phyloP scores from a whole-genome alignment of 2,888 invertebrate species.

The Elysia crispata region DNA sequence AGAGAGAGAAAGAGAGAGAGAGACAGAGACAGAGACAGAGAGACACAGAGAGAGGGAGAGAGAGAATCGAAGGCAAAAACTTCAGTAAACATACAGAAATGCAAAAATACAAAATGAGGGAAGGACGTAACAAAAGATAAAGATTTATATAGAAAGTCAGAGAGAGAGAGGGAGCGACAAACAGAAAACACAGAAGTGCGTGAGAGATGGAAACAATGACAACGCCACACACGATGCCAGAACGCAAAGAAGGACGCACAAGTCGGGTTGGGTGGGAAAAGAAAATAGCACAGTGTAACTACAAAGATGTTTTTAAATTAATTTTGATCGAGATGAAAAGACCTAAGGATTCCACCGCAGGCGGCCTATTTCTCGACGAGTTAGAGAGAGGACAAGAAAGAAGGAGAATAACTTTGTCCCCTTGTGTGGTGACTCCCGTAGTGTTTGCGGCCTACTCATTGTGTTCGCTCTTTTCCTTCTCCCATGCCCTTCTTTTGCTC shows the following conservation, averaged over 20 bases:
- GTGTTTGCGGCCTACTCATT: background rate
- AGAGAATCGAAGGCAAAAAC: too few species aligned
- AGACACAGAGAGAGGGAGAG: too few species aligned
- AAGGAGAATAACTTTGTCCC: too few species aligned
- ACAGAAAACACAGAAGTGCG: background rate
- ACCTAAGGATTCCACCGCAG: too few species aligned
- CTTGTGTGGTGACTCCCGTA: background rate
- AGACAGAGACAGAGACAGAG: too few species aligned
- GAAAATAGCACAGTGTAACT: constrained; percentile 36
- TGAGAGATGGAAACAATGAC: background rate
- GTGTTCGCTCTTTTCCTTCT: background rate
- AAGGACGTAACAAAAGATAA: too few species aligned
- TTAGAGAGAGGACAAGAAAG: too few species aligned
- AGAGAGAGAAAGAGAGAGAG: too few species aligned
- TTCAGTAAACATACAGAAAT: too few species aligned
- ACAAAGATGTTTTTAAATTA: constrained; percentile 43
- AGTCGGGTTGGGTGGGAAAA: constrained; percentile 29
- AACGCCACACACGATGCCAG: constrained; percentile 1
- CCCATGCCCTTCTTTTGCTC: background rate
- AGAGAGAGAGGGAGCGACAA: background rate
- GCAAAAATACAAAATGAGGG: too few species aligned
- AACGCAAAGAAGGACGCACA: background rate
- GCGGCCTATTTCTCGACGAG: too few species aligned
- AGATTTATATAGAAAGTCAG: background rate
- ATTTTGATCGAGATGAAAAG: constrained; percentile 25